Base-by-base conservation (phyloP, 2,888 invertebrate species). In the Catocala fraxini region DNA sequence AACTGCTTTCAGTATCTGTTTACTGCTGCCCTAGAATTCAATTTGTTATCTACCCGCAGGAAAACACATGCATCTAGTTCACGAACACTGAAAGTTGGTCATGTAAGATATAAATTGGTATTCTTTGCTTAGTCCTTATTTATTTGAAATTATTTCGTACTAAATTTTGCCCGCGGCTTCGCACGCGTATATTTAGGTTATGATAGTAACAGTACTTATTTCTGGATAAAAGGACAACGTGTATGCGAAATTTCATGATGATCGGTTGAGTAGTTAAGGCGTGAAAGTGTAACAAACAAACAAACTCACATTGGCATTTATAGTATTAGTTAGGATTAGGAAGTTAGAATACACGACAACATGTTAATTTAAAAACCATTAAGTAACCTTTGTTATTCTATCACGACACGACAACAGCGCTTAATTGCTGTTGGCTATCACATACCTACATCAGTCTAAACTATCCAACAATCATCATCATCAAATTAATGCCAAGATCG, bases 31-130 rank as follows among this genome's bases (percentile, higher is more conserved):
- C 39, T 56, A 43, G 56, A 52, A 56, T 47, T 61, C 1, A 61
- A 12, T 56, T 48, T 34, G 34, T 48, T 53, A 61, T 42, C 51
- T 51, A 6, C 47, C 35, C 41, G 33, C 11, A 34, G 33, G 47
- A 52, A 47, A 59, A 59, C 53, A 53, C 13, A 77, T 73, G 66
- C 39, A 77, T 66, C 12, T 64, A 61, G 71, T 64, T 73, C 77
- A 77, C 59, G 75, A 77, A 64, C 77, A 35, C 47, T 51, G 51
- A 55, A 49, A 12, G 35, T 51, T 43, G 49, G 56, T 39, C 53
- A 48, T 62, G 49, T 49, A 39, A 48, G 51, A 51, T 61, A 56
- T 45, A 46, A 7, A 41, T 11, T 52, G 41, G 41, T 33, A n/a
- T 43, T 6, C 25, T 42, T 46, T 46, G 39, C 35, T 42, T 33